Percentiles rank a stretch among this genome's conserved stretches.
phyloP scores from a whole-genome alignment of 2,888 invertebrate genomes.

The Pachliopta kotzebuea region DNA sequence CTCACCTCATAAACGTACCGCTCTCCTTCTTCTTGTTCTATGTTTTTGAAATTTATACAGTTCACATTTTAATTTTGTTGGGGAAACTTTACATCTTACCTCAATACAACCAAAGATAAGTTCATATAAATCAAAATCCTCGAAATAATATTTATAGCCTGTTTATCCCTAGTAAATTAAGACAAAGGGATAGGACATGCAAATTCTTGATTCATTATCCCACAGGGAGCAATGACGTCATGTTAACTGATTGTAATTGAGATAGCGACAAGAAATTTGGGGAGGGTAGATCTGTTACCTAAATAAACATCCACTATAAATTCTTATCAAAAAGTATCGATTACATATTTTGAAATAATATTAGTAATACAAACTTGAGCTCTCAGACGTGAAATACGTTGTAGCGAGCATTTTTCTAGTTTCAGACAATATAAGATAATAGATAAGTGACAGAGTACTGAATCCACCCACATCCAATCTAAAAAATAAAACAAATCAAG shows the following conservation, averaged over 20 bases:
- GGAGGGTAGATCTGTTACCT: constrained; percentile 1
- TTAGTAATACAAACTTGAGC: too few relatives aligned
- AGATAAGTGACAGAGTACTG: neutral
- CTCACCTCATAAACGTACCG: too few relatives aligned
- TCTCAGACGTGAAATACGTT: too few relatives aligned
- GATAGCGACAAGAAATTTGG: constrained; percentile 15
- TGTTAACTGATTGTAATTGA: constrained; percentile 24
- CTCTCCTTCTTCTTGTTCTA: too few relatives aligned
- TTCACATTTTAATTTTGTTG: too few relatives aligned
- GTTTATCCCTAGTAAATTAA: constrained; percentile 8
- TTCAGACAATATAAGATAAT: neutral
- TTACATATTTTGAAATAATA: neutral
- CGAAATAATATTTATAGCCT: too few relatives aligned
- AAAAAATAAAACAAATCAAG: neutral
- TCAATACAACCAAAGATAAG: too few relatives aligned
- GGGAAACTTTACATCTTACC: too few relatives aligned
- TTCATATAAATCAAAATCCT: too few relatives aligned
- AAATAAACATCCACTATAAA: neutral
- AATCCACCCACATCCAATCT: neutral
- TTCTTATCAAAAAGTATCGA: neutral
- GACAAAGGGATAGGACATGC: constrained; percentile 18
- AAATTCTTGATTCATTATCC: constrained; percentile 23
- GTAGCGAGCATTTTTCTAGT: neutral
- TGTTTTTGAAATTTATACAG: too few relatives aligned
- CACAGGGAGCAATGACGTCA: constrained; percentile 15